A percentile compares a stretch with the other conserved stretches of the same genome.
Conservation (phyloP, 2,888 invertebrate genomes). For the Scaptomyza tumidula region DNA sequence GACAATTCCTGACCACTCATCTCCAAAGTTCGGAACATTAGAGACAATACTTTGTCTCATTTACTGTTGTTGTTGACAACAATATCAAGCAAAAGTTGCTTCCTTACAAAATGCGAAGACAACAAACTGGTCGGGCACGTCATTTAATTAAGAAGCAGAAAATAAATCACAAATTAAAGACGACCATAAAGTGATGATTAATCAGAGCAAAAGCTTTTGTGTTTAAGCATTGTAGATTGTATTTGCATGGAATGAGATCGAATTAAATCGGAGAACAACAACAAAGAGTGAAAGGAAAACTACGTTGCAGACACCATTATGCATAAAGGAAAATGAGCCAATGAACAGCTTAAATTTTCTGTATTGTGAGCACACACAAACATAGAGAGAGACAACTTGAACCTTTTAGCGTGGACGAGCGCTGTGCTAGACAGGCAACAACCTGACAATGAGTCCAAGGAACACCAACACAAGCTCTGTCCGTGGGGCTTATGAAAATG, state of each 20-base stretch:
- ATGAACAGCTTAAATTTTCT: slow-evolving; percentile 49
- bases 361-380: neutral
- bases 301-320: slow-evolving; percentile 29
- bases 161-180: slow-evolving; percentile 60
- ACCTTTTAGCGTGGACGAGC: slow-evolving; percentile 31
- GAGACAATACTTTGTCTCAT: neutral
- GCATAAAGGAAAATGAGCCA: slow-evolving; percentile 55
- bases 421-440: slow-evolving; percentile 70
- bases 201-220: slow-evolving; percentile 45
- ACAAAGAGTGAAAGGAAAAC: slow-evolving; percentile 50
- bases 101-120: slow-evolving; percentile 19
- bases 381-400: slow-evolving; percentile 28
- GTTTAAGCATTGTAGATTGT: slow-evolving; percentile 4
- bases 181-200: slow-evolving; percentile 50
- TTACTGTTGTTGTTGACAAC: slow-evolving; percentile 12
- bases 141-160: slow-evolving; percentile 64
- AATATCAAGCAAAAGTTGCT: slow-evolving; percentile 1
- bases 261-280: slow-evolving; percentile 1
- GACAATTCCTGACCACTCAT: too few relatives aligned
- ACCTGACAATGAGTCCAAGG: slow-evolving; percentile 67
- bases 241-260: slow-evolving; percentile 4
- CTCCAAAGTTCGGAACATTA: neutral
- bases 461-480: slow-evolving; percentile 8
- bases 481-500: slow-evolving; percentile 43
- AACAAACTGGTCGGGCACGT: slow-evolving; percentile 24